Conservation (phyloP, 1,140 invertebrate species). For the Zaprionus tsacasi region DNA sequence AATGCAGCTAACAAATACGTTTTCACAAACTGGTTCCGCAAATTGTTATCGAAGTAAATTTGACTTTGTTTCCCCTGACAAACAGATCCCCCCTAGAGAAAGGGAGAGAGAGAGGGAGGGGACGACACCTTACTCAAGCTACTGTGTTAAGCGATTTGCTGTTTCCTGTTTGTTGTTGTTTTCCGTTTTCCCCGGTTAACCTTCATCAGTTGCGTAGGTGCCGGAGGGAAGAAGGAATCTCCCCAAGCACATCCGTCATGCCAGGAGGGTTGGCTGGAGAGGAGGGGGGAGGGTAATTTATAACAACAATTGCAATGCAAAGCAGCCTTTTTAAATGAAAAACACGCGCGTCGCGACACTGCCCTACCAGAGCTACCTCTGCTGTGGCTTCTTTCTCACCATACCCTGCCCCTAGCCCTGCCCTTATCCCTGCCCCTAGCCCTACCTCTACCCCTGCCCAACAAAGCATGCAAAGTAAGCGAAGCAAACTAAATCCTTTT, state of each 20-base stretch:
- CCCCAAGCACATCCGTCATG: conserved; percentile 51
- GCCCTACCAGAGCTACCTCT: neutral
- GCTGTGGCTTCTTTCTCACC: neutral
- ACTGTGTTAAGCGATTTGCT: conserved; percentile 19
- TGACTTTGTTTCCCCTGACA: conserved; percentile 6
- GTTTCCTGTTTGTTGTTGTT: conserved; percentile 15
- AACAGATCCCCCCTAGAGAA: neutral
- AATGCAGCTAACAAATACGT: neutral
- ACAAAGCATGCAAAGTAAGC: neutral
- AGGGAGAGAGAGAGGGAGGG: too few relatives aligned
- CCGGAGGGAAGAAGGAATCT: neutral
- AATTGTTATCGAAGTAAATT: conserved; percentile 5
- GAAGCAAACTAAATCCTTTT: conserved; percentile 27
- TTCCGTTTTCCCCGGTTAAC: neutral
- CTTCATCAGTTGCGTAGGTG: neutral
- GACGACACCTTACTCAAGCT: neutral
- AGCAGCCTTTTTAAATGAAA: conserved; percentile 76
- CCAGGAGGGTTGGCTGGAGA: conserved; percentile 10
- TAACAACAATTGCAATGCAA: conserved; percentile 74
- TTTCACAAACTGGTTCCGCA: conserved; percentile 10
- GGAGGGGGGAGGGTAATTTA: conserved; percentile 41
- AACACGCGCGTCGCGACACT: conserved; percentile 48
- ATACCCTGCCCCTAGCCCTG: conserved; percentile 1
- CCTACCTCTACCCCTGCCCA: too few relatives aligned
- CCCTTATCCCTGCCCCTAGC: neutral